A percentile compares a stretch with the other conserved stretches of the same genome.
Evolutionary conservation across 2,797 vertebrate species (phyloP).

Genomic region (Phoxinus dragarum): DNA sequence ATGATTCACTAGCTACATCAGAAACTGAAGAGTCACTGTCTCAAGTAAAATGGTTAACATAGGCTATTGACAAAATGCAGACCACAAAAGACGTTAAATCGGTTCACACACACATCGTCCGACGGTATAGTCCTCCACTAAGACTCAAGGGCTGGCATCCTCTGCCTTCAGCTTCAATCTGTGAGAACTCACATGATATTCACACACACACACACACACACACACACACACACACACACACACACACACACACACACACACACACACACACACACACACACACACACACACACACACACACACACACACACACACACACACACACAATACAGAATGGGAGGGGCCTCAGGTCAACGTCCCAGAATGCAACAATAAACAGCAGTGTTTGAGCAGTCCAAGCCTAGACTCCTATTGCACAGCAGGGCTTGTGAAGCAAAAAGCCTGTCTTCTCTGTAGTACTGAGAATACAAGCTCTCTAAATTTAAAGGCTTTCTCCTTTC

Average conservation of each 20-base stretch:
- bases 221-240: too few species aligned
- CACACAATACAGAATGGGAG: constrained; percentile 48
- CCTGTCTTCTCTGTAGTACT: neutral
- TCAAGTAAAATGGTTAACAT: neutral
- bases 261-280: constrained; percentile 14
- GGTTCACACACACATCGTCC: constrained; percentile 23
- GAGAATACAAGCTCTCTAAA: constrained; percentile 13
- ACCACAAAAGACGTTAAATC: neutral
- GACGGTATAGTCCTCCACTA: constrained; percentile 50
- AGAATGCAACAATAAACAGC: constrained; percentile 60
- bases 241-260: too few species aligned
- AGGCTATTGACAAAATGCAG: neutral
- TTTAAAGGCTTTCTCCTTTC: neutral
- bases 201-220: too few species aligned
- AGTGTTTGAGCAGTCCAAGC: constrained; percentile 57
- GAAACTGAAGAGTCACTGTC: neutral
- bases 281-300: constrained; percentile 27
- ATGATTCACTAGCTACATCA: neutral
- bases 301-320: constrained; percentile 14
- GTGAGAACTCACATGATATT: constrained; percentile 75
- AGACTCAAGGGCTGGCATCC: constrained; percentile 64
- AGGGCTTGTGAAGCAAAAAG: constrained; percentile 21
- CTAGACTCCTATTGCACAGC: constrained; percentile 10
- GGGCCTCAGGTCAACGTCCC: constrained; percentile 48
- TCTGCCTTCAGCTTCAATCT: constrained; percentile 70